Base-by-base conservation (phyloP, 2,113 vertebrate species). In the Regulus satrapa region DNA sequence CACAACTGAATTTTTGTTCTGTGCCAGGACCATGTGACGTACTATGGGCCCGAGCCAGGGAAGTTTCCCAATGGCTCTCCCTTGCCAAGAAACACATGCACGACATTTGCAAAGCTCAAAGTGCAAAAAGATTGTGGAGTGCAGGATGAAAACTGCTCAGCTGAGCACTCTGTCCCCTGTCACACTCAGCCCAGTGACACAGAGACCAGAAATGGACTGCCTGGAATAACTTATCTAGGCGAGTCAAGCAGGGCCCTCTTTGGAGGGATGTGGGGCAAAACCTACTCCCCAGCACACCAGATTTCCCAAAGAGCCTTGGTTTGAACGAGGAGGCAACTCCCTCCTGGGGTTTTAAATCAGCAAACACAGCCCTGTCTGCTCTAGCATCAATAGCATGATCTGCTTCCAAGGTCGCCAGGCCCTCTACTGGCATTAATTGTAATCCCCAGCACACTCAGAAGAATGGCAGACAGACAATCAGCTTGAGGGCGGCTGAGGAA, bases 251-350 rank as follows among this genome's bases (percentile, higher is more conserved):
- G 71, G n/a, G 12, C 26, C 21, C 32, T 43, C 64, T 49, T 9
- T 1, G 0, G 34, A 34, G 32, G 2, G 2, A 46, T 1, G 0
- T 3, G 18, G 13, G 58, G 26, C 40, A 88, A 20, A 54, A 56
- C 18, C 21, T 38, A 25, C 48, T 63, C 21, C 52, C 14, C 26
- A 67, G 43, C 24, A 80, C 0, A 3, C 5, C 29, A 51, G 7
- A 20, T 29, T 85, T 71, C 43, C 58, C 25, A 21, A 63, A 71
- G 4, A 75, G 19, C 32, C 32, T 58, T 45, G 29, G 17, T 67
- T 23, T 41, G 52, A n/a, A 58, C 12, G 17, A 72, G 34, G 7
- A 4, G 18, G 16, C n/a, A 46, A 34, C 8, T 29, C 68, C 26
- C 8, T 59, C 31, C 4, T 18, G 18, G 23, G 7, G 29, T 69